Evolutionary conservation across 2,113 vertebrate genomes (phyloP), one percentile per base, ranked within the genome.

Genomic region (Mohoua ochrocephala): DNA sequence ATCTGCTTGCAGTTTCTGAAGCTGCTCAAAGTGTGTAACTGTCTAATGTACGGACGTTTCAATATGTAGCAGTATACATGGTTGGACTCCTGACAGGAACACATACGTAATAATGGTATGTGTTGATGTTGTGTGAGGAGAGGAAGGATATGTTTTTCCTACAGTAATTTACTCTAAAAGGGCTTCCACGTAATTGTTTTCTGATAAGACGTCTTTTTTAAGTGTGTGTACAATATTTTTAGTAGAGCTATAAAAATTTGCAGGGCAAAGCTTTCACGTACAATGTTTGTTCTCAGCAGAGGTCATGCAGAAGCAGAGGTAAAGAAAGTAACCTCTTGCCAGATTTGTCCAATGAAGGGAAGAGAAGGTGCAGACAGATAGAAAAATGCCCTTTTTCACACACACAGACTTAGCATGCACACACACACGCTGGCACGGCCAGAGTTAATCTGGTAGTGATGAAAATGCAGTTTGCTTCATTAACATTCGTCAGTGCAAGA

Each of bases 101-200:
- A 94, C 37, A 42, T 89, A 87, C 4, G 8, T 91, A 68, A 79
- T 74, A 88, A 50, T 52, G 68, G 57, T 88, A 80, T 60, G 75
- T 44, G 60, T 67, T 90, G 90, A 54, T 86, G 71, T 17, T 78
- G 54, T 59, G 63, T 37, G 35, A 91, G 35, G 67, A 85, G 80
- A 85, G 92, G 90, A 95, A 96, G 71, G 82, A 83, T 88, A 44
- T 54, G 27, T 71, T 91, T 93, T 86, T 88, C 56, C 75, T 91
- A 24, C 27, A 54, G 33, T 41, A 75, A 90, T 74, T 92, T 80
- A 41, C 22, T 64, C 50, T 73, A 61, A 75, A 86, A 84, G 37
- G 28, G 30, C 39, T 91, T 92, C 79, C 87, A 94, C 4, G 1
- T 61, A 85, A 88, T 74, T 91, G 80, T 67, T 67, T 90, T 89